Evolutionary conservation across 2,888 invertebrate species (phyloP), one percentile per base, ranked within the genome.

Genomic region (Drosophila imparisetae): DNA sequence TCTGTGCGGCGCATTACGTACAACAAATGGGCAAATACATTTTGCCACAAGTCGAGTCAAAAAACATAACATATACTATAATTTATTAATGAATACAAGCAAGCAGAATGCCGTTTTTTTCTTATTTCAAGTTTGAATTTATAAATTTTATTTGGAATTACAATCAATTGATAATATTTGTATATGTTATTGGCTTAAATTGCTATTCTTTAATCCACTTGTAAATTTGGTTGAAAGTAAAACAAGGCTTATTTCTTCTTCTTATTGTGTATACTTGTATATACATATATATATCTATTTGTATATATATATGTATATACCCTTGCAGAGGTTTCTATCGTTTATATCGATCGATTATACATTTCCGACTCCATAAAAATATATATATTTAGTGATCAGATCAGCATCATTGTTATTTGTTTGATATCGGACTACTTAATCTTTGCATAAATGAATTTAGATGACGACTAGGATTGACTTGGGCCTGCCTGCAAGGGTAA

Each of bases 1-100:
- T 66, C 57, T 34, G n/a, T 50, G 59, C 2, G 45, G 54, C 72
- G 74, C 71, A 70, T 52, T 72, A 54, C 42, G 15, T 7, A 2
- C 11, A 32, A 54, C 2, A 13, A 63, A n/a, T 61, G 29, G 7
- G 18, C 30, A 50, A 70, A 49, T 67, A 49, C 13, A 18, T 6
- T 6, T 48, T 52, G 13, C 15, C 45, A 0, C 45, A 15, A 15
- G 1, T 15, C 45, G 45, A 24, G 8, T 8, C 30, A 11, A 55
- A 63, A 18, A 40, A 55, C 18, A n/a, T n/a, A 38, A n/a, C 2
- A 2, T 2, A 15, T 45, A 45, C 21, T 45, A 45, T 24, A 45
- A 45, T 13, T 45, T 7, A 45, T 45, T 7, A 45, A 13, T 21
- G 21, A 13, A 13, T 21, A 21, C 11, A 11, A n/a, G n/a, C n/a